These are phyloP conservation scores for Dynastes grantii DNA, from an alignment of 2,888 invertebrate species.

Conservation along the genomic window DNA sequence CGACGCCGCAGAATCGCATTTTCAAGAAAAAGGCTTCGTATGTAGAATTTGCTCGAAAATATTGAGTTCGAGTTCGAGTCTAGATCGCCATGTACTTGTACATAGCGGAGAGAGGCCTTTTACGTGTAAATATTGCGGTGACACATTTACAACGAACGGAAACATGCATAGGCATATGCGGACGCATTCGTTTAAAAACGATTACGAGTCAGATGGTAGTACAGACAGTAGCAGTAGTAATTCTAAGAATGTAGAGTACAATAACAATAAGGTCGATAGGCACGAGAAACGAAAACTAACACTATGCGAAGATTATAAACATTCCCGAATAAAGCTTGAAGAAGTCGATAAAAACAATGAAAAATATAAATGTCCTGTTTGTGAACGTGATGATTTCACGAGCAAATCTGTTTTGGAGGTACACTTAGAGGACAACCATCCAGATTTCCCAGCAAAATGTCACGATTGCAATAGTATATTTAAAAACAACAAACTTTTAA, in stretches of 20 bases:
- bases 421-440: conserved; percentile 80
- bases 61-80: conserved; percentile 83
- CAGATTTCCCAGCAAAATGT: conserved; percentile 78
- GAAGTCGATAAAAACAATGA: conserved; percentile 53
- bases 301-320: conserved; percentile 61
- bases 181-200: conserved; percentile 76
- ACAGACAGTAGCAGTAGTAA: conserved; percentile 71
- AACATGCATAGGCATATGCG: conserved; percentile 90
- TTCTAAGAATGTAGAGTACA: conserved; percentile 67
- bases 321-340: conserved; percentile 53
- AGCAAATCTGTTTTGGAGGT: conserved; percentile 75
- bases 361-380: conserved; percentile 76
- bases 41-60: conserved; percentile 82
- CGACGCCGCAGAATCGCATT: conserved; percentile 68
- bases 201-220: conserved; percentile 76
- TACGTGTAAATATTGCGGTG: conserved; percentile 83
- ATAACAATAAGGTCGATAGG: conserved; percentile 68
- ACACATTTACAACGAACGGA: conserved; percentile 89
- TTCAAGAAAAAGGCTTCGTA: conserved; percentile 72
- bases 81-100: conserved; percentile 86
- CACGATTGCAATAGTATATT: conserved; percentile 81
- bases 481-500: conserved; percentile 81
- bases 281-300: conserved; percentile 67
- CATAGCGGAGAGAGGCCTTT: conserved; percentile 88
- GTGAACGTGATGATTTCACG: conserved; percentile 76